Base-by-base conservation (phyloP, 1,140 invertebrate genomes). In the Asobara japonica region DNA sequence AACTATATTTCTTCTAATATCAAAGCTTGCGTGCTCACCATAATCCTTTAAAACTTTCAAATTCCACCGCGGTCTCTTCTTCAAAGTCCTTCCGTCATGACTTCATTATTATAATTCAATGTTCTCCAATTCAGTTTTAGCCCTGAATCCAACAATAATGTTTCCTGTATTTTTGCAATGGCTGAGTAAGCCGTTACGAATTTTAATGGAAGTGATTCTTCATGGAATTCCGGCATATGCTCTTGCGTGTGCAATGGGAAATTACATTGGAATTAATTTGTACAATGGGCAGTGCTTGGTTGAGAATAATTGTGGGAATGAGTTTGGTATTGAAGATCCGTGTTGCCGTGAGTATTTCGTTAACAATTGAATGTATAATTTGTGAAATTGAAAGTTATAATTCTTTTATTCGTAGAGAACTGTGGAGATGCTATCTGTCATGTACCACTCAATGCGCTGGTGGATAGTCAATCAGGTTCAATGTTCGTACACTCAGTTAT, bases 311-410 rank as follows among this genome's bases (percentile, higher is more conserved):
- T 79, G 78, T 38, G 68, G 69, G 20, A 77, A 73, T 41, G 71
- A 75, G 51, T 78, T 74, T 65, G 65, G 76, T 18, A 65, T 78
- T 18, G 78, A 79, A 45, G 73, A 79, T 78, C 75, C 76, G 6
- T 79, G 78, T 38, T 79, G 78, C 25, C 75, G 78, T 79, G 61
- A 78, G 71, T 69, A 48, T 38, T 69, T 36, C 45, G 3, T 51
- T 51, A 18, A 51, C 7, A 18, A 51, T 3, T 51, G n/a, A n/a
- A n/a, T n/a, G n/a, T 20, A n/a, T 20, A 51, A 51, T 3, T 0
- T 65, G 25, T 27, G n/a, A 33, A 69, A 73, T 51, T 3, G 16
- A 51, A 51, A 51, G 18, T 25, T 51, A 20, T 51, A 2, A 5
- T 25, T 51, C 3, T 51, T 36, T 30, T 45, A 65, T 65, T 65